Evolutionary conservation across 2,888 invertebrate species (phyloP), one percentile per base, ranked within the genome.

Genomic region (Tachina fera): DNA sequence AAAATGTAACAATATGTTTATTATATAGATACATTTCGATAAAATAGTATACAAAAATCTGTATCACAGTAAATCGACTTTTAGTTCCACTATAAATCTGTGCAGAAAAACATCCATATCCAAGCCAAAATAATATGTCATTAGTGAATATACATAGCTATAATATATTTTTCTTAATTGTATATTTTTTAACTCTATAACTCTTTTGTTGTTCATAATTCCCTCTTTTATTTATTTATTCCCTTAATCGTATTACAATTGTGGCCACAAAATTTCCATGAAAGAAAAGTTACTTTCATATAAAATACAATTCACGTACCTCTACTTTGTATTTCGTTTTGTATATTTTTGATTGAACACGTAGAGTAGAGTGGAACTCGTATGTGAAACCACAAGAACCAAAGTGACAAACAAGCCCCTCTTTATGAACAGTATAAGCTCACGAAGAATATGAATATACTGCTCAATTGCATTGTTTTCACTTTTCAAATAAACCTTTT

Each of bases 341-440:
- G 45, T 51, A 19, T 41, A 11, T 63, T 68, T 47, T 70, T 31
- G 39, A 43, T 70, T 56, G 60, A 31, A 60, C 81, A 68, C 71
- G 77, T 67, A 58, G 31, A 31, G 41, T 31, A 31, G 72, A 19
- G 72, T 61, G 43, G 49, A 65, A 39, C 56, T 61, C 39, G 68
- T 31, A 63, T 85, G 70, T 85, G 68, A 83, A 83, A 83, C 86
- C 86, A 67, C 86, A 86, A 76, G 86, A 83, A 86, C 86, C 86
- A 83, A 83, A 86, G 83, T 86, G 83, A 86, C 86, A 86, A 86
- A 86, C 86, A 86, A 86, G 83, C 76, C 83, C 83, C 86, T 74
- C 78, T 79, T 79, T 83, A 72, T 76, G 77, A 71, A 56, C 19
- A 68, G 39, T 39, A 56, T 11, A 43, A 51, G 41, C 13, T 41